Conservation (phyloP, 2,888 invertebrate species). For the Rhagonycha fulva region DNA sequence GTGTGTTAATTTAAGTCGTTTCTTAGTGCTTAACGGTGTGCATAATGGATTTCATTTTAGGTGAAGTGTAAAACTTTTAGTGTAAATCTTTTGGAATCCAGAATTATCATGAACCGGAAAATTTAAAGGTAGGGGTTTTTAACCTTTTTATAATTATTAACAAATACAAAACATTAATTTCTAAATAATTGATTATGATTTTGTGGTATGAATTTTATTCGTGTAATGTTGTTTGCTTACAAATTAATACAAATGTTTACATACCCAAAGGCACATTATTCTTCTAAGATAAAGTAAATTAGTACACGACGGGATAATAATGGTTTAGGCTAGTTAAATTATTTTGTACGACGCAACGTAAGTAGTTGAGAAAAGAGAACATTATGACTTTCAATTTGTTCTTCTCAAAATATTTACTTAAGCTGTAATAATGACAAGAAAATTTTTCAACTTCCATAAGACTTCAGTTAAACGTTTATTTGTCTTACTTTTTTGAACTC, state of each 20-base stretch:
- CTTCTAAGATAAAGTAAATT: background rate
- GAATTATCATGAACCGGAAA: background rate
- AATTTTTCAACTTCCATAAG: background rate
- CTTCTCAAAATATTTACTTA: background rate
- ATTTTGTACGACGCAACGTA: background rate
- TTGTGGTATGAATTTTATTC: background rate
- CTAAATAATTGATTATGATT: background rate
- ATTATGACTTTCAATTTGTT: background rate
- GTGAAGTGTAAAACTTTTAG: slow-evolving; percentile 14
- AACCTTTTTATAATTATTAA: background rate
- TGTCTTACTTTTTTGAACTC: background rate
- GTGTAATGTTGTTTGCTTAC: background rate
- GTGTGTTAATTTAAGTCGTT: slow-evolving; percentile 12
- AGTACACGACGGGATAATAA: background rate
- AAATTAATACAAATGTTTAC: background rate
- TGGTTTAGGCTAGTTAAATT: background rate
- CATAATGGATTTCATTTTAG: slow-evolving; percentile 8
- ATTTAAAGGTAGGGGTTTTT: background rate
- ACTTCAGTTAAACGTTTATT: background rate
- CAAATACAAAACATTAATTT: background rate
- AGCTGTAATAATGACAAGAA: background rate
- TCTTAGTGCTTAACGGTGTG: slow-evolving; percentile 11
- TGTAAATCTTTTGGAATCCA: background rate
- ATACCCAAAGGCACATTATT: background rate
- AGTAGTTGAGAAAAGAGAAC: background rate